phyloP scores from a whole-genome alignment of 2,888 invertebrate species.

The Asteroscopus sphinx region DNA sequence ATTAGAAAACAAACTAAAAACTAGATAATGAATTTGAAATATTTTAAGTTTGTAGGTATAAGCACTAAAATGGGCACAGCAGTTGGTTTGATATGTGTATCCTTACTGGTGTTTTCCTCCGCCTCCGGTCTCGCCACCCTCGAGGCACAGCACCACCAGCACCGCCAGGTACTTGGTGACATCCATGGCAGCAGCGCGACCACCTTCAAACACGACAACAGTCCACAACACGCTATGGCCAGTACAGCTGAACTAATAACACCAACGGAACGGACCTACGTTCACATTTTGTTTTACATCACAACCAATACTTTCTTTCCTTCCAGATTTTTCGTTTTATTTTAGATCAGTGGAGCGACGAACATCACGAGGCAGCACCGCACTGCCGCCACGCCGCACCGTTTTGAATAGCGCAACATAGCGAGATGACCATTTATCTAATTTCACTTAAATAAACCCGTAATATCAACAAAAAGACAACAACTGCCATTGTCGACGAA shows the following conservation, averaged over 20 bases:
- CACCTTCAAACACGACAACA: slow-evolving; percentile 52
- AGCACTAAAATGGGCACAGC: slow-evolving; percentile 3
- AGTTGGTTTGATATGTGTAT: slow-evolving; percentile 8
- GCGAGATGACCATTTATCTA: slow-evolving; percentile 88
- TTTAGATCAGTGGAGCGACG: slow-evolving; percentile 66
- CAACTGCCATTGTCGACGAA: slow-evolving; percentile 72
- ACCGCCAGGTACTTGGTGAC: slow-evolving; percentile 74
- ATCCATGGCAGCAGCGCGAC: slow-evolving; percentile 68
- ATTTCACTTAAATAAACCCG: slow-evolving; percentile 89
- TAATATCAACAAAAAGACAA: slow-evolving; percentile 87
- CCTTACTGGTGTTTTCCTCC: slow-evolving; percentile 85
- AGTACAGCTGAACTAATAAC: slow-evolving; percentile 65
- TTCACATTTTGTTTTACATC: slow-evolving; percentile 81
- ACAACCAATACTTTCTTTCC: slow-evolving; percentile 71
- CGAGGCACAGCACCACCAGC: slow-evolving; percentile 73
- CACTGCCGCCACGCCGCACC: slow-evolving; percentile 72
- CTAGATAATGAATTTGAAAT: no score
- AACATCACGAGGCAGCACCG: slow-evolving; percentile 69
- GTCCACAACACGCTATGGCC: slow-evolving; percentile 63
- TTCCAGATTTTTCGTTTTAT: slow-evolving; percentile 72
- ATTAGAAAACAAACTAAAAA: no score
- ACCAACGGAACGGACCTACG: slow-evolving; percentile 60
- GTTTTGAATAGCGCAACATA: slow-evolving; percentile 84
- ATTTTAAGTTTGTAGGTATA: neutral
- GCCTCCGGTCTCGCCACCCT: slow-evolving; percentile 79